phyloP scores from a whole-genome alignment of 2,888 invertebrate species.

The Cephus nigrinus region DNA sequence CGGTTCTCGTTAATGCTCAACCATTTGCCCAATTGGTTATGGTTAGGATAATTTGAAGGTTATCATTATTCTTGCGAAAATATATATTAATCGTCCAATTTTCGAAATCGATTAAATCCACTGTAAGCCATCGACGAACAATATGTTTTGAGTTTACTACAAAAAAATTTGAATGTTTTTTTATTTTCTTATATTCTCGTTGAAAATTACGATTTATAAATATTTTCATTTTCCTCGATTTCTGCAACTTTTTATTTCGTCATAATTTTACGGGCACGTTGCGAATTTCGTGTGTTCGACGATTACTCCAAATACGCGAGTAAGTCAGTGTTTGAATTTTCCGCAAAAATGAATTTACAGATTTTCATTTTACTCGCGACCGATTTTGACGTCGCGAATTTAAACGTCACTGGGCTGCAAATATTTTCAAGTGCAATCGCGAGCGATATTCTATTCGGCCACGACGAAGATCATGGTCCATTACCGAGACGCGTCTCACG shows the following conservation, averaged over 20 bases:
- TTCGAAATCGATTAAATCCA: not conserved
- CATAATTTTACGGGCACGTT: not conserved
- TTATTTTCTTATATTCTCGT: not conserved
- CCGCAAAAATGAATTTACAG: not conserved
- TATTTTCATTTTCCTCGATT: not conserved
- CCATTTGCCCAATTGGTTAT: not conserved
- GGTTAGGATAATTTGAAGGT: not conserved
- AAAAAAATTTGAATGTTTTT: not conserved
- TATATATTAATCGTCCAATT: not conserved
- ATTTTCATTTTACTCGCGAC: not conserved
- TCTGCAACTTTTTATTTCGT: not conserved
- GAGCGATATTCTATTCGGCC: not conserved
- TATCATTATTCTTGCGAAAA: not conserved
- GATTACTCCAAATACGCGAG: no score
- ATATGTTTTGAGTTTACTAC: not conserved
- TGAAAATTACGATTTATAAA: not conserved
- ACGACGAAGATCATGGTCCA: not conserved
- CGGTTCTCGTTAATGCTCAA: not conserved
- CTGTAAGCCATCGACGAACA: not conserved
- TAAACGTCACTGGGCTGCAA: not conserved
- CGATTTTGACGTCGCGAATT: not conserved
- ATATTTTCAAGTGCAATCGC: not conserved
- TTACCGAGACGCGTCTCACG: not conserved
- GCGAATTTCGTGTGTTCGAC: no score
- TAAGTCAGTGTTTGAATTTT: no score